Evolutionary conservation across 2,797 vertebrate genomes (phyloP), one percentile per base, ranked within the genome.

Genomic region (Gymnothorax reevesii): DNA sequence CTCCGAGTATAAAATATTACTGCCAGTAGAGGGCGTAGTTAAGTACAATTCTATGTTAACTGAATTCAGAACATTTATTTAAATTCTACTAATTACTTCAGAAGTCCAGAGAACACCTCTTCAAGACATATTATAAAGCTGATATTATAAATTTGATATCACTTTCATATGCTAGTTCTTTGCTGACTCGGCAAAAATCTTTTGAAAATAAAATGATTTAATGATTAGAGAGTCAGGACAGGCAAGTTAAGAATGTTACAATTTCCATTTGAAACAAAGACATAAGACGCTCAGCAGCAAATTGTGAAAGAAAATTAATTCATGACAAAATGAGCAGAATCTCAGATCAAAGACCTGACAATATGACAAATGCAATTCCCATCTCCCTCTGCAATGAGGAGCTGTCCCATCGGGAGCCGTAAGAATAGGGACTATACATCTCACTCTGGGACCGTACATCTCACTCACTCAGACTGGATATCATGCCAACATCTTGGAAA

Each of bases 191-290:
- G 60, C 60, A 17, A 62, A 62, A 17, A 20, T 15, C 60, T 15
- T 4, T 12, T 62, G 60, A 62, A 62, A 62, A 62, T 2, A 62
- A 20, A 62, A 20, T 20, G 20, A 4, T 15, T 17, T 27, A 55
- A 20, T 84, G 69, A 82, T 55, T 25, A 54, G 71, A 69, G 60
- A 77, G 86, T 87, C 73, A 62, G 69, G 57, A 17, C 86, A 83
- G 57, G 86, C 69, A 64, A 52, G 52, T 27, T 84, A 52, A 84
- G 25, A 84, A 64, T 52, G 20, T 15, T 60, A 2, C 33, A 57
- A 69, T 79, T 87, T 66, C 79, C 59, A 12, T 52, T 54, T 20
- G 15, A 83, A 59, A 59, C 80, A 20, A 8, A 9, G 55, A 22
- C 20, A 27, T 52, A 80, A 52, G 52, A 49, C 1, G 12, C 42